phyloP scores from a whole-genome alignment of 2,113 vertebrate genomes.

The Nasalis larvatus region DNA sequence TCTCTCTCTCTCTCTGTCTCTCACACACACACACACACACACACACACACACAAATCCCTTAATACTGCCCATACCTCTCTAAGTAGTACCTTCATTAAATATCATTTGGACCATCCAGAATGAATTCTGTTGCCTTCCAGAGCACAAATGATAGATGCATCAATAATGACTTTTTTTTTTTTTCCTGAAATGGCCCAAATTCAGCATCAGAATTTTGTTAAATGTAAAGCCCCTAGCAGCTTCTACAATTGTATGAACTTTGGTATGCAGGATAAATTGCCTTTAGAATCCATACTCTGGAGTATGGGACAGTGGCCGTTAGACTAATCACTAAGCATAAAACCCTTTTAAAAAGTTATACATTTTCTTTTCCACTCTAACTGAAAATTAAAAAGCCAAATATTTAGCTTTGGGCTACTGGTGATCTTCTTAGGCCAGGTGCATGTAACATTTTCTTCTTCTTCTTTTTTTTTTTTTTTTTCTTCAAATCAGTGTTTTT shows the following conservation, averaged over 20 bases:
- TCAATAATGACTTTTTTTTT: neutral
- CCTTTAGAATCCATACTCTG: neutral
- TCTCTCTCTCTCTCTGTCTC: too few relatives aligned
- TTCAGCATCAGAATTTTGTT: neutral
- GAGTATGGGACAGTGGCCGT: neutral
- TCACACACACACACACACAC: too few relatives aligned
- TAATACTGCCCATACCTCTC: neutral
- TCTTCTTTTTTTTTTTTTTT: neutral
- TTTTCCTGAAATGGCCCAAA: neutral
- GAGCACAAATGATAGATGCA: neutral
- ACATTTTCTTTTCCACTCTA: neutral
- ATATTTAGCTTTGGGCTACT: neutral
- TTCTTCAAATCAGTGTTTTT: neutral
- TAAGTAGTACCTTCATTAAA: neutral
- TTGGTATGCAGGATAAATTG: neutral
- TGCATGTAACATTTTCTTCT: neutral
- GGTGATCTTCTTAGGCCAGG: neutral
- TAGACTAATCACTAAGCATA: neutral
- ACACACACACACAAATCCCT: rapidly evolving
- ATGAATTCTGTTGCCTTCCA: neutral
- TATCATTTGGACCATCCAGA: neutral
- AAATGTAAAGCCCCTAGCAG: neutral
- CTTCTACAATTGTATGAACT: neutral
- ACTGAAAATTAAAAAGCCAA: neutral
- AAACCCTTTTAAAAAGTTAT: neutral